Evolutionary conservation across 2,113 vertebrate genomes (phyloP), one percentile per base, ranked within the genome.

Genomic region (Myiopsitta monachus): DNA sequence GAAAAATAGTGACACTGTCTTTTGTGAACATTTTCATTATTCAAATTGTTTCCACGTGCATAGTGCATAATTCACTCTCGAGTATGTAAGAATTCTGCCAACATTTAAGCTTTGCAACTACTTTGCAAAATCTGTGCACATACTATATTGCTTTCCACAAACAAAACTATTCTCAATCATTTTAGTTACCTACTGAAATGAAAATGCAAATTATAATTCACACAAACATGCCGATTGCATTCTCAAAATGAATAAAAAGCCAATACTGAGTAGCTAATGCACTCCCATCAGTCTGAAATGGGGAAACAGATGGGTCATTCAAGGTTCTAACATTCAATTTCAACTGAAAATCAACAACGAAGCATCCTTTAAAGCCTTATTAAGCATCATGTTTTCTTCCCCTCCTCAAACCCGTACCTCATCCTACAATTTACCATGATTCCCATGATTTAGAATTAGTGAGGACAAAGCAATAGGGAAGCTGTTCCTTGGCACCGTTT

Each of bases 341-440:
- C 24, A 90, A 92, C 38, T 84, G 62, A 75, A 90, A 78, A 68
- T 79, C 57, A 92, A 75, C 64, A 94, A 61, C 22, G 44, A 93
- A 87, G 47, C 39, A 81, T 47, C 66, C 83, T 88, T 78, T 95
- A 94, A 94, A 95, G 93, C 69, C 69, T 87, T 92, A 92, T 92
- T 90, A 84, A 81, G 44, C 52, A 88, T 68, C 24, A 67, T 16
- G n/a, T 41, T 90, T 90, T 93, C 61, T 54, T 95, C 57, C 43
- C 77, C 64, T 90, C 33, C 27, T 91, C 76, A 90, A 77, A 76
- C 14, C 7, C 1, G 1, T 51, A 77, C 13, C 46, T 90, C 64
- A 73, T 75, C 52, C 47, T 84, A 84, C 30, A 88, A 67, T 92
- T 81, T 67, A 72, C 55, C 13, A n/a, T 6, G 46, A 94, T n/a